Evolutionary conservation across 2,888 invertebrate species (phyloP).

Genomic region (Latrodectus hesperus): DNA sequence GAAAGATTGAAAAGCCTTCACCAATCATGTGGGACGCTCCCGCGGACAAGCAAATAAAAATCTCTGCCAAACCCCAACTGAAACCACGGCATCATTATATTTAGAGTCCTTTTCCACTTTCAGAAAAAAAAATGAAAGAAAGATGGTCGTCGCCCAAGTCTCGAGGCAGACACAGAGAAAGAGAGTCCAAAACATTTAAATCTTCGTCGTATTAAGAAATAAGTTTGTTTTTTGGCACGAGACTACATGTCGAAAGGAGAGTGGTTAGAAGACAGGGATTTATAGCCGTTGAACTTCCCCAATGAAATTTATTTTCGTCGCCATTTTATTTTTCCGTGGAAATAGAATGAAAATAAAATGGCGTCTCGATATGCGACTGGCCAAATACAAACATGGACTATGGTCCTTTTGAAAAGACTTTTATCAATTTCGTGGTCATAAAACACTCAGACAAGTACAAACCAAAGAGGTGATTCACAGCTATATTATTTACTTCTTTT

Average conservation of each 20-base stretch:
- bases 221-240: slow-evolving; percentile 51
- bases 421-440: slow-evolving; percentile 53
- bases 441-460: slow-evolving; percentile 10
- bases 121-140: neutral
- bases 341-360: neutral
- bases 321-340: neutral
- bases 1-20: slow-evolving; percentile 40
- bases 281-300: slow-evolving; percentile 23
- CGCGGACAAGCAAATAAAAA: slow-evolving; percentile 16
- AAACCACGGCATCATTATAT: slow-evolving; percentile 47
- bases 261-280: slow-evolving; percentile 21
- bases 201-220: slow-evolving; percentile 62
- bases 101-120: slow-evolving; percentile 13
- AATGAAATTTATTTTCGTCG: slow-evolving; percentile 42
- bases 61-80: slow-evolving; percentile 7
- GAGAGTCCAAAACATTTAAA: slow-evolving; percentile 46
- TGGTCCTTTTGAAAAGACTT: slow-evolving; percentile 34
- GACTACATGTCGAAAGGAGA: slow-evolving; percentile 26
- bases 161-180: slow-evolving; percentile 10
- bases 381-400: slow-evolving; percentile 21
- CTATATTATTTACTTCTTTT: slow-evolving; percentile 6
- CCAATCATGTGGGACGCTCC: slow-evolving; percentile 12
- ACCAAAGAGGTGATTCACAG: slow-evolving; percentile 18
- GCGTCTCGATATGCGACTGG: too few relatives aligned
- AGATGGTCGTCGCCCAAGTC: slow-evolving; percentile 14